Conservation (phyloP, 23 tunicate species). For the Styela clava region DNA sequence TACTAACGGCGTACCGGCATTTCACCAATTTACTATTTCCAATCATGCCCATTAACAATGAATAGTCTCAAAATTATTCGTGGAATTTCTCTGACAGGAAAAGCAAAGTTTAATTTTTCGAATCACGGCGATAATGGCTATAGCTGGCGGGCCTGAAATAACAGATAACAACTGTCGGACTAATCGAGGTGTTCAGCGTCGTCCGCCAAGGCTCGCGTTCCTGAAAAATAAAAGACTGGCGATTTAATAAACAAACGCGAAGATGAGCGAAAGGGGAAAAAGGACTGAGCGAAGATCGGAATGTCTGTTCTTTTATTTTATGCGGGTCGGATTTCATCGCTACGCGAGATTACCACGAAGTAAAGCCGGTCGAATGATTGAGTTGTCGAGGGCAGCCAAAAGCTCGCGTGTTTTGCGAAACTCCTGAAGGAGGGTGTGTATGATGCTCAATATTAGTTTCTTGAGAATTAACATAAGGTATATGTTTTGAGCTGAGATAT, state of each 20-base stretch:
- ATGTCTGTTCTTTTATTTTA: constrained; percentile 16
- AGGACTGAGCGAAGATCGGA: constrained; percentile 2
- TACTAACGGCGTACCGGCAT: too few species aligned
- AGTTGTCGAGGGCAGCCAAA: neutral
- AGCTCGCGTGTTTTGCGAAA: neutral
- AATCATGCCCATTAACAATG: neutral
- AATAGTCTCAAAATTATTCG: neutral
- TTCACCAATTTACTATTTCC: neutral
- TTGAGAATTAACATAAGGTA: too few species aligned
- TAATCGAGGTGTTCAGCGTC: neutral
- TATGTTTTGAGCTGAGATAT: too few species aligned
- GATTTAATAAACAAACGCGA: neutral
- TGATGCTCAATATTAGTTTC: neutral
- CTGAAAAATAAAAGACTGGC: neutral
- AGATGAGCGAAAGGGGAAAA: constrained; percentile 5
- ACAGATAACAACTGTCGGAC: neutral
- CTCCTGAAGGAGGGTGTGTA: neutral
- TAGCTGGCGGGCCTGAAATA: constrained; percentile 9
- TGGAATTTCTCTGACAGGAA: neutral
- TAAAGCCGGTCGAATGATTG: constrained; percentile 2
- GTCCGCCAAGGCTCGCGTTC: neutral
- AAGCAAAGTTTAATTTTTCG: neutral
- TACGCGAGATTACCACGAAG: neutral
- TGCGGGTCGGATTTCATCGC: constrained; percentile 16
- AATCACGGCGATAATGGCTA: constrained; percentile 5